A percentile compares a stretch with the other conserved stretches of the same genome.
phyloP scores from a whole-genome alignment of 2,797 vertebrate genomes.

The Leuciscus waleckii region DNA sequence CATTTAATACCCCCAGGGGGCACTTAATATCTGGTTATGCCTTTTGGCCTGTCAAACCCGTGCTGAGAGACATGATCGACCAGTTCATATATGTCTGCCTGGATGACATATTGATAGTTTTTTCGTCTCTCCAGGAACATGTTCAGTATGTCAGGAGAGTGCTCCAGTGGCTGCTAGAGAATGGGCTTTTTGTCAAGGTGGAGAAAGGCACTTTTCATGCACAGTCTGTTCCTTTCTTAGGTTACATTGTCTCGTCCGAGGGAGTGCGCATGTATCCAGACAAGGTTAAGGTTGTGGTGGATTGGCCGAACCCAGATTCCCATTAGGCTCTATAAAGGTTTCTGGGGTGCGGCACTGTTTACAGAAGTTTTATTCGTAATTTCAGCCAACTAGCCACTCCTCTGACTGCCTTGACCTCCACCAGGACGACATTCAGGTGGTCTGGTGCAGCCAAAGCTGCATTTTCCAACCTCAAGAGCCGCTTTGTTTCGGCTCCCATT shows the following conservation, averaged over 20 bases:
- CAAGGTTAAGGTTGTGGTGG: too few species aligned
- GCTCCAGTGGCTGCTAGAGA: background rate
- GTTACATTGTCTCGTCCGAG: background rate
- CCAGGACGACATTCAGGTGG: too few species aligned
- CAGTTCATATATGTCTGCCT: background rate
- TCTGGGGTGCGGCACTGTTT: too few species aligned
- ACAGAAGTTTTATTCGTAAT: too few species aligned
- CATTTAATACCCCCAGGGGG: background rate
- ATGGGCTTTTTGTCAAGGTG: background rate
- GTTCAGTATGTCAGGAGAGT: background rate
- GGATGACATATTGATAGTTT: background rate
- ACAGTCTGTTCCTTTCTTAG: background rate
- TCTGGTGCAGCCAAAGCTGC: too few species aligned
- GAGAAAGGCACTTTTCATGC: too few species aligned
- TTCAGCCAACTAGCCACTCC: too few species aligned
- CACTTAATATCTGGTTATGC: background rate
- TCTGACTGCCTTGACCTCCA: too few species aligned
- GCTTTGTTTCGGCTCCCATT: too few species aligned
- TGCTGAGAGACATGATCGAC: background rate
- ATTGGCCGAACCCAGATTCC: too few species aligned
- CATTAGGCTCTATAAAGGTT: too few species aligned
- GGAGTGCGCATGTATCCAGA: background rate
- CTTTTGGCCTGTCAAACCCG: background rate
- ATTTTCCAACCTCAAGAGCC: too few species aligned
- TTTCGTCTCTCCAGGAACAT: background rate